phyloP scores from a whole-genome alignment of 1,140 invertebrate species.

The Drosophila prosaltans region DNA sequence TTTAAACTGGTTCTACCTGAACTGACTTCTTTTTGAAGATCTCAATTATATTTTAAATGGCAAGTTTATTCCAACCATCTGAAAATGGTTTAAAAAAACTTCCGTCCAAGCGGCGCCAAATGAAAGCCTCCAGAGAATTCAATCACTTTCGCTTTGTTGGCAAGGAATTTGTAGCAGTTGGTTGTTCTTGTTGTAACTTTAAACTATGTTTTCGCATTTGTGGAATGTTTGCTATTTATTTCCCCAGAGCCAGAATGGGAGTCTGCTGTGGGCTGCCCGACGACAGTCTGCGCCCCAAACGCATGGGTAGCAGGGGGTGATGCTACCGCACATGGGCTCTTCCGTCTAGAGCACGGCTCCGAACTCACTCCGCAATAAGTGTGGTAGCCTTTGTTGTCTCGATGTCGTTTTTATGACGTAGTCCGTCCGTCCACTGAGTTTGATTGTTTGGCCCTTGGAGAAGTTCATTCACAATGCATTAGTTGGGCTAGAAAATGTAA shows the following conservation, averaged over 20 bases:
- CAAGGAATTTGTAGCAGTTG: constrained; percentile 34
- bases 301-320: constrained; percentile 24
- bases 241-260: neutral
- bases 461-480: constrained; percentile 4
- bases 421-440: constrained; percentile 39
- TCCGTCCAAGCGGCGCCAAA: constrained; percentile 35
- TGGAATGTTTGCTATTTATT: constrained; percentile 20
- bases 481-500: neutral
- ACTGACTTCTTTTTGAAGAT: neutral
- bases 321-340: constrained; percentile 48
- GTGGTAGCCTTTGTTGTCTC: constrained; percentile 66
- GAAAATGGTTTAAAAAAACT: neutral
- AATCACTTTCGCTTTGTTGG: constrained; percentile 66
- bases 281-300: constrained; percentile 31
- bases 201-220: constrained; percentile 51
- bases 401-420: constrained; percentile 53
- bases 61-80: neutral
- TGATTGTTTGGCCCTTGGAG: constrained; percentile 42
- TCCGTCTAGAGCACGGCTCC: constrained; percentile 49
- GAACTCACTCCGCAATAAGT: constrained; percentile 37
- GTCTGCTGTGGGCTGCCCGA: constrained; percentile 26
- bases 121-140: constrained; percentile 56
- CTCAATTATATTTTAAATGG: neutral
- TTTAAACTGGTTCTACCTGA: neutral
- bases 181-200: constrained; percentile 32